Conservation (phyloP, 2,888 invertebrate species). For the Cantharis rufa region DNA sequence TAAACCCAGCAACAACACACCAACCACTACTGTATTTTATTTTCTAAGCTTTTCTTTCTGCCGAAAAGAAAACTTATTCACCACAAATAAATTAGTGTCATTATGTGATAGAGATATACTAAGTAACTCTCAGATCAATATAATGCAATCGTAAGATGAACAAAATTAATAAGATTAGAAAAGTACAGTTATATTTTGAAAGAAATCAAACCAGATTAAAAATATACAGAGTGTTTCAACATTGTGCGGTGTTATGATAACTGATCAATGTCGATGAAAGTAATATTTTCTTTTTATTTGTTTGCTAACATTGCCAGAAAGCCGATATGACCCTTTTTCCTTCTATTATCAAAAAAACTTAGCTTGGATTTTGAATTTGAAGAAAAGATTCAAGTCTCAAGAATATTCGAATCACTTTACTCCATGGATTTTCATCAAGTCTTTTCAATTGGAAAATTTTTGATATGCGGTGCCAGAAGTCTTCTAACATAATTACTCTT, state of each 20-base stretch:
- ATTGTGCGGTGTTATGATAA: background rate
- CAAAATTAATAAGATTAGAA: background rate
- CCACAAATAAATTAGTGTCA: background rate
- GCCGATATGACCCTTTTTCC: too few relatives aligned
- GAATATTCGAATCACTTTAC: too few relatives aligned
- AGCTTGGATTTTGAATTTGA: too few relatives aligned
- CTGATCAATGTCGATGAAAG: too few relatives aligned
- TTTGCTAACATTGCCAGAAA: too few relatives aligned
- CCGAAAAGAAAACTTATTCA: background rate
- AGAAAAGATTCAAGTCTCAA: too few relatives aligned
- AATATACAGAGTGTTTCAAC: background rate
- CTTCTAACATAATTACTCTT: too few relatives aligned
- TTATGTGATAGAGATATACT: background rate
- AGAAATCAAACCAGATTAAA: background rate
- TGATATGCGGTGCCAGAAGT: too few relatives aligned
- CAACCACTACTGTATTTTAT: slow-evolving; percentile 24
- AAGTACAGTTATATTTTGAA: background rate
- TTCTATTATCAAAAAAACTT: too few relatives aligned
- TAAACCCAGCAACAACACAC: slow-evolving; percentile 15
- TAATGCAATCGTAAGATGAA: background rate
- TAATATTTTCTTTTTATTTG: too few relatives aligned
- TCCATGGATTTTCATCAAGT: too few relatives aligned
- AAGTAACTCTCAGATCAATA: background rate
- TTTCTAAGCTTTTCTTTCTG: background rate
- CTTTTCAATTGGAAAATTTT: too few relatives aligned